Percentiles rank a stretch among this genome's conserved stretches.
Evolutionary conservation across 2,888 invertebrate species (phyloP).

Genomic region (Peribatodes rhomboidaria): DNA sequence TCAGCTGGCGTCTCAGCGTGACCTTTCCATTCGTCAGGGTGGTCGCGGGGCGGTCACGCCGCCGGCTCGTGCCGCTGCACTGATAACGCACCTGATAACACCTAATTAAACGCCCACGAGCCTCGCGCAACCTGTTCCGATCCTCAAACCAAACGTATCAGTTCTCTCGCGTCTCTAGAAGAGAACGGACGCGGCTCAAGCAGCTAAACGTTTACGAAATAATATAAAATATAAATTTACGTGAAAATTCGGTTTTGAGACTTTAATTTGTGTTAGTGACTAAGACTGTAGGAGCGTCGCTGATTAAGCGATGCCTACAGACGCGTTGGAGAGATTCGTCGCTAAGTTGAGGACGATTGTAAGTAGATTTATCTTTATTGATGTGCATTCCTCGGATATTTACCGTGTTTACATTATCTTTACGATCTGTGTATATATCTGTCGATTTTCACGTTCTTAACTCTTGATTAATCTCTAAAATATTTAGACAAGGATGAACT

Average conservation of each 20-base stretch:
- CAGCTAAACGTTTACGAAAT: slow-evolving; percentile 7
- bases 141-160: slow-evolving; percentile 33
- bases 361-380: slow-evolving; percentile 53
- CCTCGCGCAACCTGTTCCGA: slow-evolving; percentile 35
- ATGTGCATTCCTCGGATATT: slow-evolving; percentile 28
- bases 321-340: slow-evolving; percentile 67
- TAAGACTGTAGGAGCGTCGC: slow-evolving; percentile 37
- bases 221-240: slow-evolving; percentile 5
- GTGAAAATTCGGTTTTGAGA: slow-evolving; percentile 17
- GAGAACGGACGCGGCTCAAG: slow-evolving; percentile 35
- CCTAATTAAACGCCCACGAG: slow-evolving; percentile 46
- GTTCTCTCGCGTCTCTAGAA: slow-evolving; percentile 35
- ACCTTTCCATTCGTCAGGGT: slow-evolving; percentile 18
- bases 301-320: slow-evolving; percentile 66
- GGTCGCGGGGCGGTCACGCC: slow-evolving; percentile 34
- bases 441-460: slow-evolving; percentile 21
- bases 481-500: slow-evolving; percentile 27
- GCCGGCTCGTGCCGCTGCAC: slow-evolving; percentile 42
- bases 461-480: slow-evolving; percentile 26
- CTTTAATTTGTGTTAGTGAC: slow-evolving; percentile 38
- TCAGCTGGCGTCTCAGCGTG: slow-evolving; percentile 14
- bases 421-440: slow-evolving; percentile 32
- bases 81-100: slow-evolving; percentile 49
- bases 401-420: slow-evolving; percentile 23
- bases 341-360: slow-evolving; percentile 63